Base-by-base conservation (phyloP, 2,888 invertebrate genomes). In the Eucera pruinosa region DNA sequence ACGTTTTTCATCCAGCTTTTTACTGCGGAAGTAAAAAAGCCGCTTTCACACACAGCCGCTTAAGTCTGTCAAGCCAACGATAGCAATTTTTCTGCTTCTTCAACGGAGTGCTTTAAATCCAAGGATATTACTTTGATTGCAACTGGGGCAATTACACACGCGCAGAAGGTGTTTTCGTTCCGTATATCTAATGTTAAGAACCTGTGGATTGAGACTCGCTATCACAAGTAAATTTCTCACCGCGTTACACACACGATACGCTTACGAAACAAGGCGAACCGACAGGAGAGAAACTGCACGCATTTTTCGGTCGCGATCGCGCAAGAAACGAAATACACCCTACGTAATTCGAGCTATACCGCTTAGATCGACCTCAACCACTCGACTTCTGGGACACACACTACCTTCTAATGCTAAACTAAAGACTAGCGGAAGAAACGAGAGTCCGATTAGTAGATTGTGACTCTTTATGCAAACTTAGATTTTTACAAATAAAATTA, bases 401-500 rank as follows among this genome's bases (percentile, higher is more conserved):
- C n/a, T n/a, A n/a, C 18, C 23, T 15, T 48, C 7, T 23, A 7
- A 2, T 67, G 43, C 71, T 36, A 36, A 5, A 36, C 36, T 11
- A 2, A 5, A 36, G 58, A 70, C 79, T 77, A 81, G 81, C 83
- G 43, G 62, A 75, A 61, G 80, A 72, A 80, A 83, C n/a, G n/a
- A n/a, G n/a, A n/a, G n/a, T n/a, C n/a, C n/a, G n/a, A n/a, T n/a
- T n/a, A n/a, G n/a, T n/a, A n/a, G n/a, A n/a, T n/a, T n/a, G n/a
- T n/a, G n/a, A n/a, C n/a, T n/a, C n/a, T n/a, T n/a, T n/a, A n/a
- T n/a, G n/a, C n/a, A n/a, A n/a, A n/a, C n/a, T n/a, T n/a, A n/a
- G n/a, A n/a, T n/a, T n/a, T n/a, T n/a, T n/a, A n/a, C n/a, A n/a
- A n/a, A n/a, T n/a, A n/a, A n/a, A n/a, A n/a, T n/a, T n/a, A n/a